These are phyloP conservation scores for Entomobrya proxima DNA, from an alignment of 2,888 invertebrate genomes.

Conservation along the genomic window DNA sequence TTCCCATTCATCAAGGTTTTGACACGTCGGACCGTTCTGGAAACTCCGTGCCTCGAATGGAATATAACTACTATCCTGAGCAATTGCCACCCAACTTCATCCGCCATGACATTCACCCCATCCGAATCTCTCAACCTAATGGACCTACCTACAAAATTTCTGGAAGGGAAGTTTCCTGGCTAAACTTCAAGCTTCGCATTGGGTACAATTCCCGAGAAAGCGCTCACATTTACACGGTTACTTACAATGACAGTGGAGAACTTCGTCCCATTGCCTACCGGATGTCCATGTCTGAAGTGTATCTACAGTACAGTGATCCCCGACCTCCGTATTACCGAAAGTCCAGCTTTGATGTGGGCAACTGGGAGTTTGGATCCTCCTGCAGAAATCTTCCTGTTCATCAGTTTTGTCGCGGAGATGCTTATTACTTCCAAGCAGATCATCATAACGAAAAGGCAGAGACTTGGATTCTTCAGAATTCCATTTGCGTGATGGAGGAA, in stretches of 20 bases:
- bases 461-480: neutral
- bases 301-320: slow-evolving; percentile 2
- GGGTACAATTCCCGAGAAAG: slow-evolving; percentile 48
- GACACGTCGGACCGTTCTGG: slow-evolving; percentile 11
- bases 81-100: neutral
- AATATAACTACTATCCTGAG: neutral
- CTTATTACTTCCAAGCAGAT: slow-evolving; percentile 15
- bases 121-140: slow-evolving; percentile 62
- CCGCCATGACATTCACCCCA: slow-evolving; percentile 58
- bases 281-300: slow-evolving; percentile 31
- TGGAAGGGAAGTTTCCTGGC: slow-evolving; percentile 70
- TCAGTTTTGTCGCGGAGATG: slow-evolving; percentile 39
- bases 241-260: slow-evolving; percentile 34
- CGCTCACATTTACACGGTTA: neutral
- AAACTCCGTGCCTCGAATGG: neutral
- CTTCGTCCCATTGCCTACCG: slow-evolving; percentile 41
- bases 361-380: neutral
- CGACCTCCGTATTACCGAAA: slow-evolving; percentile 49
- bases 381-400: neutral
- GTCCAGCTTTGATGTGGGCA: slow-evolving; percentile 21
- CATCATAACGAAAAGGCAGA: slow-evolving; percentile 28
- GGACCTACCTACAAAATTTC: slow-evolving; percentile 67
- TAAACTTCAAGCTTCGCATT: slow-evolving; percentile 71
- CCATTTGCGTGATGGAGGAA: slow-evolving; percentile 47
- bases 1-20: slow-evolving; percentile 54